Conservation (phyloP, 2,888 invertebrate genomes). For the Hirtodrosophila histrioides region DNA sequence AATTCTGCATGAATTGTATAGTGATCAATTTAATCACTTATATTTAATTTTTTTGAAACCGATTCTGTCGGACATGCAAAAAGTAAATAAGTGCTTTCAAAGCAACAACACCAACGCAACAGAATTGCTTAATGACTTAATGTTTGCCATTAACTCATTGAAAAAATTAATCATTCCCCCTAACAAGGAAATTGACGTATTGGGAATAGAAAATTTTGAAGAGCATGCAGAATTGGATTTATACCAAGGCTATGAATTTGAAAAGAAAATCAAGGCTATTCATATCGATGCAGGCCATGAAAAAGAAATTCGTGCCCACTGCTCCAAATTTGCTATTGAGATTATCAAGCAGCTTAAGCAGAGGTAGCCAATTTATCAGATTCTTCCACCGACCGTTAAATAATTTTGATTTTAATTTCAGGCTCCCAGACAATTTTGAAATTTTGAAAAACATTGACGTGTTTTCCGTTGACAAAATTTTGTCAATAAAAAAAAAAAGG, state of each 20-base stretch:
- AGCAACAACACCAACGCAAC: slow-evolving; percentile 7
- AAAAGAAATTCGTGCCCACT: slow-evolving; percentile 8
- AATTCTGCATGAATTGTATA: not conserved
- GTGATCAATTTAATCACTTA: slow-evolving; percentile 1
- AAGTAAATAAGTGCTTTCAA: slow-evolving; percentile 10
- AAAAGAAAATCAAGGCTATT: slow-evolving; percentile 10
- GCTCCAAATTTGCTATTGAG: slow-evolving; percentile 18
- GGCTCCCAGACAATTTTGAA: no score
- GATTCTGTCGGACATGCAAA: slow-evolving; percentile 12
- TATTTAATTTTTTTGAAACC: slow-evolving; percentile 14
- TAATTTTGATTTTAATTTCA: no score
- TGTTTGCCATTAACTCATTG: slow-evolving; percentile 16
- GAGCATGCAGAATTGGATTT: slow-evolving; percentile 3
- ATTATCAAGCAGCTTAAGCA: slow-evolving; percentile 16
- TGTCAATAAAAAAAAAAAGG: no score
- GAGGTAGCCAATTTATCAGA: no score
- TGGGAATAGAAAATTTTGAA: slow-evolving; percentile 15
- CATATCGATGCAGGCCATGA: not conserved
- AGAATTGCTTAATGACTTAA: slow-evolving; percentile 10
- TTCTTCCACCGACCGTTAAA: no score
- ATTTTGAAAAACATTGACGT: no score
- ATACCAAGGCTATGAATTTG: slow-evolving; percentile 15
- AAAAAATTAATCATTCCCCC: slow-evolving; percentile 8
- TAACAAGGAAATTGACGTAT: slow-evolving; percentile 5
- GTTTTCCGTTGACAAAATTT: no score